A percentile compares a stretch with the other conserved stretches of the same genome.
These are phyloP conservation scores for Chirona hameri DNA, from an alignment of 2,888 invertebrate species.

Conservation along the genomic window DNA sequence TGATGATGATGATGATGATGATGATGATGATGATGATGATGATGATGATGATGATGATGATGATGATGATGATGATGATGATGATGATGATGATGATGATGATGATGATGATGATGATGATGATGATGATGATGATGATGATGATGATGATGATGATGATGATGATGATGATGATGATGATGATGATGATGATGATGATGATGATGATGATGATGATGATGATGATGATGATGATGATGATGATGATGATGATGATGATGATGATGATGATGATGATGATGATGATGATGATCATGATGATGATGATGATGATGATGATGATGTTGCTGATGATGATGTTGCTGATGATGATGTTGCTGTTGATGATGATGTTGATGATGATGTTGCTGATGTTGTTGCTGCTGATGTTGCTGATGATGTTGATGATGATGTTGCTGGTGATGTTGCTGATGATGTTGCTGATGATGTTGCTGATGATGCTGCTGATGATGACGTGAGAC, in stretches of 20 bases:
- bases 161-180: conserved; percentile 22
- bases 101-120: conserved; percentile 22
- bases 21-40: conserved; percentile 22
- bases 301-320: too few species aligned
- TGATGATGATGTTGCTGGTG: too few species aligned
- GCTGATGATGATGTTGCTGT: too few species aligned
- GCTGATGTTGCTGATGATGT: too few species aligned
- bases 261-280: conserved; percentile 22
- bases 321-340: too few species aligned
- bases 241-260: conserved; percentile 22
- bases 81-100: conserved; percentile 22
- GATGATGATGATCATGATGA: conserved; percentile 12
- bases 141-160: conserved; percentile 22
- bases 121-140: conserved; percentile 22
- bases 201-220: conserved; percentile 22
- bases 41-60: conserved; percentile 10
- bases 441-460: too few species aligned
- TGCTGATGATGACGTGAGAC: too few species aligned
- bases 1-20: conserved; percentile 11
- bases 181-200: conserved; percentile 22
- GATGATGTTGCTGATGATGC: too few species aligned
- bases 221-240: conserved; percentile 22
- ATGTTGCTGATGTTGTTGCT: too few species aligned
- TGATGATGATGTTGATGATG: too few species aligned
- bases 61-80: conserved; percentile 22